Evolutionary conservation across 1,140 invertebrate species (phyloP).

Genomic region (Bursaphelenchus mucronatus): DNA sequence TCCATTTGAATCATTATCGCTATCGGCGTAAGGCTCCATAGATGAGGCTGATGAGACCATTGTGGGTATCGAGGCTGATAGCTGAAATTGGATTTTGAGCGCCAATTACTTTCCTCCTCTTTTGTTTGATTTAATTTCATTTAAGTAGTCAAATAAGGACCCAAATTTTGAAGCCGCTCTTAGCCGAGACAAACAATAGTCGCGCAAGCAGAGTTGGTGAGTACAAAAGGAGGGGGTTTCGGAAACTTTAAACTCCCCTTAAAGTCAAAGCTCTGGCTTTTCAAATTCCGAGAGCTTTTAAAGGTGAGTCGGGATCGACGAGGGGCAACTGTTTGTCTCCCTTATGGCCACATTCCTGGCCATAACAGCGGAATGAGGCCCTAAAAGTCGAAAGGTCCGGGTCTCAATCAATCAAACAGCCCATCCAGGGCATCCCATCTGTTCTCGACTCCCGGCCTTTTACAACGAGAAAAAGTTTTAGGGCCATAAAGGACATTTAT

Average conservation of each 20-base stretch:
- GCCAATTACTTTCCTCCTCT: neutral
- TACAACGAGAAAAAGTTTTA: too few species aligned
- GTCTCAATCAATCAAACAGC: too few species aligned
- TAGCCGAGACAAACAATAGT: constrained; percentile 1
- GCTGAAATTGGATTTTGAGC: constrained; percentile 9
- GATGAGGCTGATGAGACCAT: constrained; percentile 30
- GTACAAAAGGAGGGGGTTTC: neutral
- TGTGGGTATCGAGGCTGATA: constrained; percentile 25
- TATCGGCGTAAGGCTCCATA: constrained; percentile 16
- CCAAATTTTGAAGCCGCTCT: neutral
- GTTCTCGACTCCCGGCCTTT: too few species aligned
- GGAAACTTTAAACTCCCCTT: neutral
- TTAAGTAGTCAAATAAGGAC: neutral
- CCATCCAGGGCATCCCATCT: too few species aligned
- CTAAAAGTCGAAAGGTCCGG: too few species aligned
- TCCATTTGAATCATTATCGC: constrained; percentile 26
- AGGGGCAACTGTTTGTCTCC: too few species aligned
- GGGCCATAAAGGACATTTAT: too few species aligned
- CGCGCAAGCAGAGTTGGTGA: neutral
- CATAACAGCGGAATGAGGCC: too few species aligned
- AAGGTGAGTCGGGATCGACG: too few species aligned
- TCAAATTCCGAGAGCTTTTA: too few species aligned
- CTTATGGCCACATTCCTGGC: too few species aligned
- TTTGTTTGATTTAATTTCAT: neutral
- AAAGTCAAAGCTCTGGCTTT: too few species aligned